Evolutionary conservation across 2,888 invertebrate species (phyloP), one percentile per base, ranked within the genome.

Genomic region (Diarsia brunnea): DNA sequence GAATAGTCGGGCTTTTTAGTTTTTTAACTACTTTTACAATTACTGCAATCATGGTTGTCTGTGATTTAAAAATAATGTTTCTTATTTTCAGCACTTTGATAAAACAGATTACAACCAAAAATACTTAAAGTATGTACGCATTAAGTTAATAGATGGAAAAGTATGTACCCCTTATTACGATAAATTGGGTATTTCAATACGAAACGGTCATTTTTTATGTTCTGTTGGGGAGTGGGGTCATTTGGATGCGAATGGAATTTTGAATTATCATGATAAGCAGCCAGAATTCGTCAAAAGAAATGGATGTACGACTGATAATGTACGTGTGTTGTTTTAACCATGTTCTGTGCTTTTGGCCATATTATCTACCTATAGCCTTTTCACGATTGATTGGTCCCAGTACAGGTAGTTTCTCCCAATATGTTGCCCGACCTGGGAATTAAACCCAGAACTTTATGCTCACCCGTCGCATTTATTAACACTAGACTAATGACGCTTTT

Each of bases 31-130:
- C 19, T 16, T 19, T 49, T 19, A 3, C 19, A 49, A 49, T 49
- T 4, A 19, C 49, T 19, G 38, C 38, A 38, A 38, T 49, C 49
- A 51, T 51, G 3, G 7, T 38, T 38, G 38, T 38, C 38, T 38
- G 38, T 38, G 38, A 38, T 38, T 38, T 38, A 38, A 38, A 38
- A 38, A 38, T 8, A 60, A 60, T 60, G 8, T 60, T 58, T 10
- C 31, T 60, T 60, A 8, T 61, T 70, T 64, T 24, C 49, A 92
- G 92, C 86, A 84, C 4, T 73, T 64, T 0, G 91, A 90, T 49
- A 63, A 11, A 0, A 38, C 1, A 0, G 84, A 89, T 69, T 89
- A 89, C 47, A 91, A 91, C 84, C 87, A 73, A 47, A 81, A 5
- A 24, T 21, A 1, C 51, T 38, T 92, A 5, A 82, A 72, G 2